Base-by-base conservation (phyloP, 1,140 invertebrate species). In the Lineus longissimus region DNA sequence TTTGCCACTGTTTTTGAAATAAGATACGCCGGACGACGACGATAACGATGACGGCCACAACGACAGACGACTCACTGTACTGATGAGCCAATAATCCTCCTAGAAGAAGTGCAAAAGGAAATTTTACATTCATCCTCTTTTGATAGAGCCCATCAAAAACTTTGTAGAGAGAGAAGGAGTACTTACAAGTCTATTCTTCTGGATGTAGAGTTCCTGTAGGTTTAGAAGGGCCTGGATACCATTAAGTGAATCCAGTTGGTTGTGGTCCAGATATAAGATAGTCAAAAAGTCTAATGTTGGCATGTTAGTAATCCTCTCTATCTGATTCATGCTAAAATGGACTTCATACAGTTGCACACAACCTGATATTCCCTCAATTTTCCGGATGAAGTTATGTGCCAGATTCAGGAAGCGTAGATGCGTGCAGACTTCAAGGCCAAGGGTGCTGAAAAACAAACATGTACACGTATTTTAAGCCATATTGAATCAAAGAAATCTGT, bases 271-370 rank as follows among this genome's bases (percentile, higher is more conserved):
- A 62, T 77, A 73, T 1, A 78, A 56, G 1, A 76, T 62, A 41
- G 69, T 62, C 11, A 80, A 64, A 56, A 70, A 74, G 54, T 72
- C 67, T 55, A 80, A 55, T 30, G 70, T 72, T 19, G 78, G 76
- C 69, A 80, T 68, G 15, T 60, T 59, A 9, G 70, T 73, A 29
- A 80, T 73, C 59, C 76, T 70, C 9, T 55, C 47, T 19, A 80
- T 70, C n/a, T 75, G 67, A 67, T 80, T 80, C 69, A 75, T 73
- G 54, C 71, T 72, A 2, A 80, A 63, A 47, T 78, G 73, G 11
- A 80, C 54, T 27, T 76, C 73, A 1, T 73, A 69, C 22, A 80
- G 58, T 4, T 68, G 65, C 1, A 45, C 36, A 55, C 63, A 66
- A 15, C 63, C 36, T 1, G 65, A 47, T 6, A 78, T 68, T 51